Percentiles rank a stretch among this genome's conserved stretches.
phyloP scores from a whole-genome alignment of 2,113 vertebrate genomes.

The Columbina picui region DNA sequence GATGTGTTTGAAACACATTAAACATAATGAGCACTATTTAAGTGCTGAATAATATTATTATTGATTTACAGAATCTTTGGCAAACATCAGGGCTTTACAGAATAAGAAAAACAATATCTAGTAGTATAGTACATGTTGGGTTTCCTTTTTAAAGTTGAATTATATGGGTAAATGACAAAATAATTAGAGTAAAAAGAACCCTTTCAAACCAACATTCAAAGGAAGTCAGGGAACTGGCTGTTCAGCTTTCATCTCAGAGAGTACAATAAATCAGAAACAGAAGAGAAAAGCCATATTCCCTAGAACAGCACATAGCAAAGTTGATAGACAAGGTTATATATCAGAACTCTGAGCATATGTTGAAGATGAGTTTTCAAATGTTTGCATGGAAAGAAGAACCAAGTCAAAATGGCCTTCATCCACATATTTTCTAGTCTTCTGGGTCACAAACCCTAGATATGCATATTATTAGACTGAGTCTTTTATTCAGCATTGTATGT shows the following conservation, averaged over 20 bases:
- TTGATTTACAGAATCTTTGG: background rate
- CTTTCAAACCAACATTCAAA: background rate
- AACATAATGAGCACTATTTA: background rate
- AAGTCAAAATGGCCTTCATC: background rate
- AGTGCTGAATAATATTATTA: background rate
- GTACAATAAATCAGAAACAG: slow-evolving; percentile 31
- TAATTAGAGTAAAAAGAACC: background rate
- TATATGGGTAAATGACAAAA: background rate
- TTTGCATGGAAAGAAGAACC: background rate
- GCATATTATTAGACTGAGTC: background rate
- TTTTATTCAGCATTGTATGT: background rate
- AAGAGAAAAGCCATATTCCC: background rate
- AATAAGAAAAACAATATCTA: background rate
- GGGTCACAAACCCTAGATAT: background rate
- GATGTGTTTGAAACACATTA: background rate
- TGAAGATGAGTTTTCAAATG: background rate
- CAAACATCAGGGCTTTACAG: background rate
- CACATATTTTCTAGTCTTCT: background rate
- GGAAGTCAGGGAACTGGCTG: background rate
- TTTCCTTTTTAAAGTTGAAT: background rate
- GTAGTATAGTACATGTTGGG: background rate
- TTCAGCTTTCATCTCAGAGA: slow-evolving; percentile 16
- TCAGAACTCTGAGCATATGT: background rate
- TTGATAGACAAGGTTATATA: background rate
- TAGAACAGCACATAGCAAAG: background rate